Evolutionary conservation across 2,113 vertebrate genomes (phyloP).

Genomic region (Lepisosteus oculatus): DNA sequence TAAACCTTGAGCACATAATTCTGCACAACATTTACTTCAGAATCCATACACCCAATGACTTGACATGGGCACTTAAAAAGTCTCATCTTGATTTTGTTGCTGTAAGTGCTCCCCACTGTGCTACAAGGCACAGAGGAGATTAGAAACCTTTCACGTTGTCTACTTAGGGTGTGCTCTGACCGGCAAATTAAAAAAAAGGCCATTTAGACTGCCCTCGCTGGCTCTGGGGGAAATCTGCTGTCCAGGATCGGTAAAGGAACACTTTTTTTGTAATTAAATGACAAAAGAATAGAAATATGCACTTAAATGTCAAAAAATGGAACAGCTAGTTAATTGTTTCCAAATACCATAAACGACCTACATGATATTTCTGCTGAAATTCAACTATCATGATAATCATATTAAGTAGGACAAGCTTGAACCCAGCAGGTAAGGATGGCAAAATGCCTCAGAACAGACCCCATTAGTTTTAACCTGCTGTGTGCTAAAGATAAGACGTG

Average conservation of each 20-base stretch:
- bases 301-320: neutral
- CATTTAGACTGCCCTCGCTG: neutral
- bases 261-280: neutral
- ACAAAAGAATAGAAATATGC: neutral
- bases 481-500: slow-evolving; percentile 14
- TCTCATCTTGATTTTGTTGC: slow-evolving; percentile 6
- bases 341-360: neutral
- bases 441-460: neutral
- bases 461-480: slow-evolving; percentile 21
- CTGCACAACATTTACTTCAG: neutral
- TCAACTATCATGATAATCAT: neutral
- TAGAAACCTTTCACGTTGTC: neutral
- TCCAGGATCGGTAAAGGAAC: neutral
- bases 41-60: neutral
- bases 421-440: neutral
- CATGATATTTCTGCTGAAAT: too few relatives aligned
- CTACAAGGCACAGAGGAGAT: neutral
- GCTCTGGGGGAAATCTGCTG: neutral
- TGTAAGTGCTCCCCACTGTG: neutral
- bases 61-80: slow-evolving; percentile 1
- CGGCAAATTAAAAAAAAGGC: too few relatives aligned
- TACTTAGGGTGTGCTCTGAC: neutral
- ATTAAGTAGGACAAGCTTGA: neutral
- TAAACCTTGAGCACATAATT: neutral
- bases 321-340: neutral